Evolutionary conservation across 2,113 vertebrate species (phyloP).

Genomic region (Coptodon bakossiorum): DNA sequence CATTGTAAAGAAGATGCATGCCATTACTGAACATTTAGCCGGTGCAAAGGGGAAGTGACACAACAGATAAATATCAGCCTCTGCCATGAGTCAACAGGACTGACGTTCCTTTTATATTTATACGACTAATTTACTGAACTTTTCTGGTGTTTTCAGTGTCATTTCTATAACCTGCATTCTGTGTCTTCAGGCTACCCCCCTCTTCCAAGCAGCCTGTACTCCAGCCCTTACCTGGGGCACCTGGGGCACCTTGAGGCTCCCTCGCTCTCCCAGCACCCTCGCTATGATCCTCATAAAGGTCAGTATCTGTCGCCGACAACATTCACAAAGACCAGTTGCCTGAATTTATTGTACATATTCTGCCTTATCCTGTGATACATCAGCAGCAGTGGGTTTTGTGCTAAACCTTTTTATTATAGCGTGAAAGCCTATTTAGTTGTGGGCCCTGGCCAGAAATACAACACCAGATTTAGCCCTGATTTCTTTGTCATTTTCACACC

Average conservation of each 20-base stretch:
- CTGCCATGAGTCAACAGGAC: background rate
- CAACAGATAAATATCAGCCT: background rate
- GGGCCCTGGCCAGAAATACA: background rate
- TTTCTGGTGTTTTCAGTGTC: background rate
- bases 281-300: constrained; percentile 95
- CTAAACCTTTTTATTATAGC: background rate
- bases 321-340: background rate
- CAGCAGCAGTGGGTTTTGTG: background rate
- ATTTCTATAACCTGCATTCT: background rate
- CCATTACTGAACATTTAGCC: background rate
- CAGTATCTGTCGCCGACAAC: constrained; percentile 31
- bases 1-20: background rate
- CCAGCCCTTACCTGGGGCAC: constrained; percentile 82
- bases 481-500: background rate
- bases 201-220: constrained; percentile 84
- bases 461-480: background rate
- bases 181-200: constrained; percentile 81
- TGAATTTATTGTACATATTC: background rate
- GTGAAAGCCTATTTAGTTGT: background rate
- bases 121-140: background rate
- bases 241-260: constrained; percentile 87
- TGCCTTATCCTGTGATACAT: background rate
- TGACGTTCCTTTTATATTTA: background rate
- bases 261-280: constrained; percentile 85
- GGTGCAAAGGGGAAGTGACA: background rate